Percentiles rank a stretch among this genome's conserved stretches.
Evolutionary conservation across 2,797 vertebrate species (phyloP).

Genomic region (Sebastiscus tertius): DNA sequence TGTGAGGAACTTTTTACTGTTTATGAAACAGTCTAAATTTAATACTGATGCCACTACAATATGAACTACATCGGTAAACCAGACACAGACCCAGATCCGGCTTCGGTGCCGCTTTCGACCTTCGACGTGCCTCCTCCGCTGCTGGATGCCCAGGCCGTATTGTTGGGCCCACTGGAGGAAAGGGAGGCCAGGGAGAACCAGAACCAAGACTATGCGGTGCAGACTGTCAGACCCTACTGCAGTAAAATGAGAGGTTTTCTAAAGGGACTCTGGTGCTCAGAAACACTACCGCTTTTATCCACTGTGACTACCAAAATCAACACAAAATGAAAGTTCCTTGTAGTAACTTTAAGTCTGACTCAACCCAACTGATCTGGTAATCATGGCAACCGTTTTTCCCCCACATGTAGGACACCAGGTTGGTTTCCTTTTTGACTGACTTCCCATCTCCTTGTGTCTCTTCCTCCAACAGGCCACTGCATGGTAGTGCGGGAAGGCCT

Average conservation of each 20-base stretch:
- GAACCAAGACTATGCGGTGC: too few relatives aligned
- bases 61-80: not conserved
- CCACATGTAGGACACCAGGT: too few relatives aligned
- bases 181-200: not conserved
- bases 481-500: conserved; percentile 91
- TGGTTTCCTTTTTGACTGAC: not conserved
- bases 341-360: too few relatives aligned
- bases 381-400: too few relatives aligned
- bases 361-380: not conserved
- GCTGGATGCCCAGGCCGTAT: too few relatives aligned
- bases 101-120: too few relatives aligned
- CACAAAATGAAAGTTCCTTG: too few relatives aligned
- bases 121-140: too few relatives aligned
- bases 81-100: too few relatives aligned
- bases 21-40: not conserved
- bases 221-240: not conserved
- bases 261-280: not conserved
- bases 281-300: not conserved
- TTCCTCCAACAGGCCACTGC: conserved; percentile 86
- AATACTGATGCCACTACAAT: not conserved
- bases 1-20: not conserved
- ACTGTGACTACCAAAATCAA: not conserved
- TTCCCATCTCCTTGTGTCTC: not conserved
- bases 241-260: not conserved
- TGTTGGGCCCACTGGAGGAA: too few relatives aligned